Base-by-base conservation (phyloP, 2,113 vertebrate genomes). In the Rousettus leschenaultii region DNA sequence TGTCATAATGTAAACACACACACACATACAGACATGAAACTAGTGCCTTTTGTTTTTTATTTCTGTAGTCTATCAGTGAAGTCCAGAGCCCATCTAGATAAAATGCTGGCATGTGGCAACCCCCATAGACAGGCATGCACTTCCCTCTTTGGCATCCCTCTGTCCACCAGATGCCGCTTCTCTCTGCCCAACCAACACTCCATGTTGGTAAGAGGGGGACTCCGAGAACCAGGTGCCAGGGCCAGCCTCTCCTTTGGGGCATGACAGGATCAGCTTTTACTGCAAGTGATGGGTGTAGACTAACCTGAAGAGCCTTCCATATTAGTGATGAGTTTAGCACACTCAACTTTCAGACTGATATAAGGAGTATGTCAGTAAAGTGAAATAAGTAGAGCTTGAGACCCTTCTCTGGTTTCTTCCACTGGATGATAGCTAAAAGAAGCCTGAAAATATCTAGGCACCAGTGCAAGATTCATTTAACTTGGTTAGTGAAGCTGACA, bases 391-490 rank as follows among this genome's bases (percentile, higher is more conserved):
- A 92, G 7, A 0, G 51, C 92, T 83, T 71, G 75, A 91, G 97
- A 93, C 10, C 22, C 28, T 92, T 92, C 22, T 78, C 0, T 92
- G 84, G 80, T 43, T 74, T 59, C 83, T 94, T 12, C 79, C 68
- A 2, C 77, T 89, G 80, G 95, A 86, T 84, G 90, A 94, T 57
- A 92, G 94, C 96, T 93, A 26, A 79, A 96, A 93, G 70, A 86
- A 96, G 79, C 33, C 90, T 84, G 59, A 65, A 94, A 95, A 82
- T 87, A 92, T 92, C 89, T 91, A 96, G 61, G 65, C 82, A 61
- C 53, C n/a, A 55, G 14, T 61, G 28, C 10, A 84, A 89, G 85
- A 66, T 73, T 75, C 61, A 89, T 70, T 96, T 94, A 87, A 68
- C 22, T 78, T 38, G 80, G 80, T 86, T 88, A 97, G 70, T 11